Percentiles rank a stretch among this genome's conserved stretches.
These are phyloP conservation scores for Upupa epops DNA, from an alignment of 2,113 vertebrate genomes.

Conservation along the genomic window DNA sequence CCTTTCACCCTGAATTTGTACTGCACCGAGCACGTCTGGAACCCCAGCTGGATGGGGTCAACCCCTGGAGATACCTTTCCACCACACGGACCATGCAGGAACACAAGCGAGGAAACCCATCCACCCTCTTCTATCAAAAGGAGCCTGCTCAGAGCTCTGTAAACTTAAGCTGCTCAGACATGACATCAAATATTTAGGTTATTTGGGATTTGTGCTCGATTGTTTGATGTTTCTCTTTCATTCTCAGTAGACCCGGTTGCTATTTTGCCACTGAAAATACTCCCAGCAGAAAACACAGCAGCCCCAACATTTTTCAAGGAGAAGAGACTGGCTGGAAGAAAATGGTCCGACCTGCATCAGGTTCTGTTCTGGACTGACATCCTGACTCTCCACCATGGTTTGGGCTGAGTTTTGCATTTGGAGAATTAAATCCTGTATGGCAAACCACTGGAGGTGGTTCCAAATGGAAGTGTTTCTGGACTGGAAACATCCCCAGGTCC, in stretches of 20 bases:
- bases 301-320: conserved; percentile 8
- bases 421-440: neutral
- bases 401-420: neutral
- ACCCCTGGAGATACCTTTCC: neutral
- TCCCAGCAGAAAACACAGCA: conserved; percentile 46
- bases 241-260: conserved; percentile 24
- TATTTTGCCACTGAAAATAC: conserved; percentile 28
- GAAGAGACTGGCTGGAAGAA: conserved; percentile 10
- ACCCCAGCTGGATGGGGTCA: neutral
- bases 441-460: neutral
- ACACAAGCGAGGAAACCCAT: neutral
- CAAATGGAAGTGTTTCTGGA: neutral
- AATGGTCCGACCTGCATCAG: neutral
- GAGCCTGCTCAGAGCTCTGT: neutral
- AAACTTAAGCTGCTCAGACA: conserved; percentile 55
- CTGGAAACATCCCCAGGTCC: neutral
- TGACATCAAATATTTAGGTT: conserved; percentile 66
- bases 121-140: neutral
- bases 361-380: neutral
- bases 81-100: neutral
- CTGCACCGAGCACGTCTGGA: neutral
- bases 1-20: neutral
- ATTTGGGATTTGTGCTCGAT: conserved; percentile 42
- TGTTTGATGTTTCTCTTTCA: conserved; percentile 54
- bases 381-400: neutral